These are phyloP conservation scores for Stenichneumon culpator DNA, from an alignment of 2,888 invertebrate genomes.

Conservation along the genomic window DNA sequence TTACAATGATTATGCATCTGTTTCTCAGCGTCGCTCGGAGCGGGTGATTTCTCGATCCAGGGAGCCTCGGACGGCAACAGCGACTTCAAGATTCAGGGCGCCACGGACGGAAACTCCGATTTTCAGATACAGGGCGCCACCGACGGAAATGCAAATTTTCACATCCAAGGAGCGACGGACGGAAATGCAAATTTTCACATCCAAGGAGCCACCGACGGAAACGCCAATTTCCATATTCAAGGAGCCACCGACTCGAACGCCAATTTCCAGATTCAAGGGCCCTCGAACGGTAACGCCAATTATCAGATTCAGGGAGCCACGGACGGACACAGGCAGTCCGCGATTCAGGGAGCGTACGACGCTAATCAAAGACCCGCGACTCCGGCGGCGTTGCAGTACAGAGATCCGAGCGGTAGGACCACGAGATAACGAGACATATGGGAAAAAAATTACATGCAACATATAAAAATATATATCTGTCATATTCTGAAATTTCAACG, in stretches of 20 bases:
- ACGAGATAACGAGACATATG: neutral
- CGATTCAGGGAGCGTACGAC: slow-evolving; percentile 76
- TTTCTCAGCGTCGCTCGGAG: slow-evolving; percentile 74
- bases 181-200: slow-evolving; percentile 80
- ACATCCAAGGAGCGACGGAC: slow-evolving; percentile 81
- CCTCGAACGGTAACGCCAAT: slow-evolving; percentile 68
- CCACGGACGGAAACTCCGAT: slow-evolving; percentile 70
- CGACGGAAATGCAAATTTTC: slow-evolving; percentile 78
- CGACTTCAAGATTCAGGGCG: slow-evolving; percentile 66
- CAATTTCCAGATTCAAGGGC: slow-evolving; percentile 72
- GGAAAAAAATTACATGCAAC: neutral
- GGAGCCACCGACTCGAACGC: slow-evolving; percentile 78
- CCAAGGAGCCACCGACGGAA: slow-evolving; percentile 79
- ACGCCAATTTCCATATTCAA: slow-evolving; percentile 76
- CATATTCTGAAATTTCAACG: neutral
- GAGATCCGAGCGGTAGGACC: slow-evolving; percentile 80
- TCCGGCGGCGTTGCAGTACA: slow-evolving; percentile 77
- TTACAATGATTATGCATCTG: slow-evolving; percentile 4
- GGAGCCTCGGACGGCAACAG: slow-evolving; percentile 52
- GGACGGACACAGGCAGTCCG: slow-evolving; percentile 72
- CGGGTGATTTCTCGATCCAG: slow-evolving; percentile 73
- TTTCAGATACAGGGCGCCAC: slow-evolving; percentile 77
- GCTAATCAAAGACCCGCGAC: slow-evolving; percentile 71
- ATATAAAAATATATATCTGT: neutral
- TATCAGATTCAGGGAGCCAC: slow-evolving; percentile 74